Percentiles rank a stretch among this genome's conserved stretches.
These are phyloP conservation scores for Babylonia areolata DNA, from an alignment of 1,140 invertebrate genomes.

Conservation along the genomic window DNA sequence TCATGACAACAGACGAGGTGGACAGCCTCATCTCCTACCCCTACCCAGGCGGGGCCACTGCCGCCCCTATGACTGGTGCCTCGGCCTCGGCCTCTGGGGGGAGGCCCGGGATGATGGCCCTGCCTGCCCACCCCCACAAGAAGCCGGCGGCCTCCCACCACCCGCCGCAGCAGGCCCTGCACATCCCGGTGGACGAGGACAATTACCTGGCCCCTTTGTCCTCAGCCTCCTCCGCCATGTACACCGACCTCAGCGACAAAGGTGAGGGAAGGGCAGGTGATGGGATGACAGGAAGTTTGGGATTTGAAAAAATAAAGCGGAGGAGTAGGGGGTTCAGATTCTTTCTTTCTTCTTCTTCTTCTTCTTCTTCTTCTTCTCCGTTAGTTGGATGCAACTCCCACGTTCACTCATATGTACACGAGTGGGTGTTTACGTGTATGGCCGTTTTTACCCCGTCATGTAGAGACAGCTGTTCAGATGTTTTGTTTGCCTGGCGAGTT, in stretches of 20 bases:
- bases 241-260: slow-evolving; percentile 86
- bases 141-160: neutral
- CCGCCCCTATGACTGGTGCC: neutral
- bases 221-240: slow-evolving; percentile 78
- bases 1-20: slow-evolving; percentile 36
- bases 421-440: too few species aligned
- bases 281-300: too few species aligned
- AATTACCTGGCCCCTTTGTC: slow-evolving; percentile 95
- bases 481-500: too few species aligned
- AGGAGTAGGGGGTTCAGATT: too few species aligned
- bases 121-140: neutral
- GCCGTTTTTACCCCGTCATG: too few species aligned
- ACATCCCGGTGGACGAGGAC: slow-evolving; percentile 93
- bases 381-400: too few species aligned
- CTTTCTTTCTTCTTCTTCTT: neutral
- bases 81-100: neutral
- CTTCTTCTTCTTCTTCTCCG: neutral
- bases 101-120: neutral
- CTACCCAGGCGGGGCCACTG: slow-evolving; percentile 7
- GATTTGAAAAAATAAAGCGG: too few species aligned
- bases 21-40: slow-evolving; percentile 15
- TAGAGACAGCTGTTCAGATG: too few species aligned
- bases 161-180: slow-evolving; percentile 79
- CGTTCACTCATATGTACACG: too few species aligned
- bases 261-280: slow-evolving; percentile 55